Evolutionary conservation across 2,888 invertebrate genomes (phyloP).

Genomic region (Drosophila greeni): DNA sequence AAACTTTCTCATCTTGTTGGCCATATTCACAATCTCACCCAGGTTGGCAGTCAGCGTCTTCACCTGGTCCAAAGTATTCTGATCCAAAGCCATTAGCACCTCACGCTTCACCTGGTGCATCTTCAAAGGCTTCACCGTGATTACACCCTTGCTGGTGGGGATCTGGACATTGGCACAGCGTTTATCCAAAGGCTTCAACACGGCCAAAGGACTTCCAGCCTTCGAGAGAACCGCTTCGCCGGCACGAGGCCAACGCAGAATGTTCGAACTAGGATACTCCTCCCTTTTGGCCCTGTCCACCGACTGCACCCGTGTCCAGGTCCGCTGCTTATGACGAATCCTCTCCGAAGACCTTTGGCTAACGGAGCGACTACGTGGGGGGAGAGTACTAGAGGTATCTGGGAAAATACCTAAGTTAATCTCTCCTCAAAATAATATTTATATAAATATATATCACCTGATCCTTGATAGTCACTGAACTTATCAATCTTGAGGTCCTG

Average conservation of each 20-base stretch:
- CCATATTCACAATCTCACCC: constrained; percentile 73
- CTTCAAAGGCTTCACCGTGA: constrained; percentile 74
- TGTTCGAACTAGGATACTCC: constrained; percentile 50
- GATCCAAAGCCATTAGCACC: constrained; percentile 70
- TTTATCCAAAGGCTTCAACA: constrained; percentile 64
- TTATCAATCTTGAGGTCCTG: constrained; percentile 41
- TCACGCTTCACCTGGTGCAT: constrained; percentile 66
- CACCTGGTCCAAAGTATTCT: constrained; percentile 72
- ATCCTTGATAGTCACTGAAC: constrained; percentile 24
- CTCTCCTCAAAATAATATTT: fast-evolving
- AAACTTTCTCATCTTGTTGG: constrained; percentile 18
- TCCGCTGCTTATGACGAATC: not conserved
- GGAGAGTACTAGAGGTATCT: not conserved
- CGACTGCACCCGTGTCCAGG: constrained; percentile 64
- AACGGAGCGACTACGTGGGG: constrained; percentile 54
- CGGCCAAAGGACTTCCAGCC: constrained; percentile 76
- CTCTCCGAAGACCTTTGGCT: constrained; percentile 7
- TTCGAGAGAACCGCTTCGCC: constrained; percentile 75
- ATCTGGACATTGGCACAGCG: constrained; percentile 75
- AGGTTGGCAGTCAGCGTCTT: constrained; percentile 74
- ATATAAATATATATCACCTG: not conserved
- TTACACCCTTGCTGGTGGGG: constrained; percentile 74
- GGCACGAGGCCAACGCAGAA: constrained; percentile 75
- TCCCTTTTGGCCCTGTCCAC: constrained; percentile 40
- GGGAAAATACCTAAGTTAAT: too few species aligned